Evolutionary conservation across 2,888 invertebrate species (phyloP).

Genomic region (Cybosia mesomella): DNA sequence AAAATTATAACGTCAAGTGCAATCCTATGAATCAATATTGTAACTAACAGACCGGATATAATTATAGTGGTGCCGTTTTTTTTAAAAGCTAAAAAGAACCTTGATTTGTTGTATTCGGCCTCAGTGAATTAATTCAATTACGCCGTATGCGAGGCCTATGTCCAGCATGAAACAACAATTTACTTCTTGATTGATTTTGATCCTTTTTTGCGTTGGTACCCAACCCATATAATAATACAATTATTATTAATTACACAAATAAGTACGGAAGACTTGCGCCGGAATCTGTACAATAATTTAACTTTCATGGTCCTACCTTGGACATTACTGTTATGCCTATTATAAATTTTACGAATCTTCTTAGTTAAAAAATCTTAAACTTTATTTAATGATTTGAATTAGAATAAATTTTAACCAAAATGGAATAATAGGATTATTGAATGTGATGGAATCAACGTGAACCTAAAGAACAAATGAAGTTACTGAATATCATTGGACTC

Average conservation of each 20-base stretch:
- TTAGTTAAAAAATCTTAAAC: neutral
- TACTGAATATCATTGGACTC: neutral
- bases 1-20: neutral
- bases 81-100: neutral
- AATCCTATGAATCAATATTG: neutral
- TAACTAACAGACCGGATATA: neutral
- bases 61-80: no score
- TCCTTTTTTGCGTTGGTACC: neutral
- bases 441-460: neutral
- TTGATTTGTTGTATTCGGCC: no score
- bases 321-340: constrained; percentile 1
- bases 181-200: neutral
- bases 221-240: neutral
- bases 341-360: neutral
- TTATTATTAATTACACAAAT: neutral
- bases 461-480: neutral
- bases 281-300: neutral
- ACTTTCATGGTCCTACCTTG: neutral
- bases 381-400: neutral
- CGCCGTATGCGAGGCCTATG: neutral
- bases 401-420: neutral
- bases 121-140: no score
- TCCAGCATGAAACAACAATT: neutral
- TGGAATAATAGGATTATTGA: neutral
- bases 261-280: constrained; percentile 1